phyloP scores from a whole-genome alignment of 2,888 invertebrate species.

The Meloe dianella region DNA sequence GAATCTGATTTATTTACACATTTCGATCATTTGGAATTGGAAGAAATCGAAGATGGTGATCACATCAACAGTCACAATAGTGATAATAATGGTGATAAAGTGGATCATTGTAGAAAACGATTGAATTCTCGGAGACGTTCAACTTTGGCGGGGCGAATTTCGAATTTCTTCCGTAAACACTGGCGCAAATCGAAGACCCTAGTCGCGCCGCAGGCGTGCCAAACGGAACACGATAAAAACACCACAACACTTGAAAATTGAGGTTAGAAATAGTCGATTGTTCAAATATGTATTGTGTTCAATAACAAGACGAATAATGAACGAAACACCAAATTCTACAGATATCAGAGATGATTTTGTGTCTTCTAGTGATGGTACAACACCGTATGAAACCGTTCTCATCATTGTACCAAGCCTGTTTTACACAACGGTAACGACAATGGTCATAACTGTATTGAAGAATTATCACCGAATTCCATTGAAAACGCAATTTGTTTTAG shows the following conservation, averaged over 20 bases:
- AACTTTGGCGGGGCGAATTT: slow-evolving; percentile 49
- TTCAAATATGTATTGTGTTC: neutral
- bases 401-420: slow-evolving; percentile 53
- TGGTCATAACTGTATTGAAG: slow-evolving; percentile 43
- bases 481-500: slow-evolving; percentile 55
- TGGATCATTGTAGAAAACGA: slow-evolving; percentile 4
- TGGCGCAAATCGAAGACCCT: slow-evolving; percentile 42
- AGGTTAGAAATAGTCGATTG: slow-evolving; percentile 6
- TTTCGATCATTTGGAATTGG: slow-evolving; percentile 17
- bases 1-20: neutral
- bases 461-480: slow-evolving; percentile 20
- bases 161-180: slow-evolving; percentile 49
- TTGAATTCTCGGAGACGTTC: slow-evolving; percentile 26
- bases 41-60: slow-evolving; percentile 27
- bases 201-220: slow-evolving; percentile 21
- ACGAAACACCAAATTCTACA: slow-evolving; percentile 14
- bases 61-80: too few relatives aligned
- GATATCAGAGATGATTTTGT: slow-evolving; percentile 61
- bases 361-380: slow-evolving; percentile 63
- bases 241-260: slow-evolving; percentile 7
- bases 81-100: slow-evolving; percentile 15
- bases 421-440: slow-evolving; percentile 48
- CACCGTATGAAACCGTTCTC: slow-evolving; percentile 61
- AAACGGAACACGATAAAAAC: neutral
- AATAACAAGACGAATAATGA: neutral